Conservation (phyloP, 2,113 vertebrate species). For the Shinisaurus crocodilurus region DNA sequence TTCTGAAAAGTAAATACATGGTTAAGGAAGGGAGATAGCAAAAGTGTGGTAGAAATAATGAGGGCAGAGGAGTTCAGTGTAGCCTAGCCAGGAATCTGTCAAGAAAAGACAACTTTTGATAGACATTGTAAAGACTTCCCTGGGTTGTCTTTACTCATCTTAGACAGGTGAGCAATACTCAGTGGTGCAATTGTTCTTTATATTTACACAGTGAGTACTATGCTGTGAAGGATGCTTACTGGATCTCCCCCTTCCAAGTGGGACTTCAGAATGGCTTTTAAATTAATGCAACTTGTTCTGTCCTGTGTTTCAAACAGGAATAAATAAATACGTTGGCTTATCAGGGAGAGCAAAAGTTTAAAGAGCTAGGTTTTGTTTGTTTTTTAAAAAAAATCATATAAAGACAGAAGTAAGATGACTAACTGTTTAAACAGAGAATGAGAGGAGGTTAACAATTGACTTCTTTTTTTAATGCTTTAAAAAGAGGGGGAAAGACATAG, state of each 20-base stretch:
- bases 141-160: background rate
- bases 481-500: background rate
- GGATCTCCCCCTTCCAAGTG: background rate
- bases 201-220: background rate
- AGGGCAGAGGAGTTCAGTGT: background rate
- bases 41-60: slow-evolving; percentile 24
- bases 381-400: background rate
- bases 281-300: slow-evolving; percentile 11
- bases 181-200: background rate
- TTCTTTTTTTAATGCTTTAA: background rate
- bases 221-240: background rate
- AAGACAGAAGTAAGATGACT: background rate
- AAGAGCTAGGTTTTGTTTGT: background rate
- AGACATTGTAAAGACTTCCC: background rate
- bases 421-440: background rate
- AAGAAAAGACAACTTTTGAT: background rate
- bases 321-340: slow-evolving; percentile 6
- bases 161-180: background rate
- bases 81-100: background rate
- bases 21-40: background rate
- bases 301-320: background rate
- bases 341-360: background rate
- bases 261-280: background rate
- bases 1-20: background rate
- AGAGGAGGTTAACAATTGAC: background rate